These are phyloP conservation scores for Schizothorax lantsangensis DNA, from an alignment of 2,797 vertebrate species.

Conservation along the genomic window DNA sequence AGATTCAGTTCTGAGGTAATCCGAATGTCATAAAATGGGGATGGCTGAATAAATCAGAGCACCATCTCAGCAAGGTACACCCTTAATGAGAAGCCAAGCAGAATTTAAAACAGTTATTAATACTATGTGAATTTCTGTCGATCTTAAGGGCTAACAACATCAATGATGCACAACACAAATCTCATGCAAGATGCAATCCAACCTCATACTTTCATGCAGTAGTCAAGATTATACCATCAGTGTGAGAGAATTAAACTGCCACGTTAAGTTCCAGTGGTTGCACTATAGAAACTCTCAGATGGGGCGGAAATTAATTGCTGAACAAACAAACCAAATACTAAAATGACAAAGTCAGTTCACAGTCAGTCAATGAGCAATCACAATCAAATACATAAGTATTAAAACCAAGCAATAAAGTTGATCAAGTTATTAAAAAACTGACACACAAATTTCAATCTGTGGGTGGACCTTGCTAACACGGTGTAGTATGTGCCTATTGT, in stretches of 20 bases:
- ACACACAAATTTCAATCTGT: conserved; percentile 46
- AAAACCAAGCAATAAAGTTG: conserved; percentile 16
- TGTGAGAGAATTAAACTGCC: conserved; percentile 15
- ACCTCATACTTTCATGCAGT: conserved; percentile 38
- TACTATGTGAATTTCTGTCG: background rate
- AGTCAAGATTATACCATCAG: conserved; percentile 26
- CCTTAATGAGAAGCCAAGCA: conserved; percentile 17
- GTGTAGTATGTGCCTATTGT: conserved; percentile 43
- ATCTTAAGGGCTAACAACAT: background rate
- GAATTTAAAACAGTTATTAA: background rate
- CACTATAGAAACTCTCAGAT: conserved; percentile 5
- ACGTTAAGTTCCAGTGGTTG: conserved; percentile 26
- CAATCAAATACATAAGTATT: conserved; percentile 9
- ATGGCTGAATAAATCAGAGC: conserved; percentile 9
- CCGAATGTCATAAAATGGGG: background rate
- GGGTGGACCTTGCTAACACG: conserved; percentile 55
- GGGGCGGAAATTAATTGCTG: conserved; percentile 18
- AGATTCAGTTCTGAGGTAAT: background rate
- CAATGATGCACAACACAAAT: conserved; percentile 19
- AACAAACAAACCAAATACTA: conserved; percentile 16
- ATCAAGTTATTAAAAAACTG: conserved; percentile 33
- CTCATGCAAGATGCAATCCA: conserved; percentile 46
- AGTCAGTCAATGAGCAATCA: conserved; percentile 28
- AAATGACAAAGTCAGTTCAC: conserved; percentile 14
- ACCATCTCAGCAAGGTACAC: conserved; percentile 49